Evolutionary conservation across 1,140 invertebrate genomes (phyloP).

Genomic region (Solenopsis invicta): DNA sequence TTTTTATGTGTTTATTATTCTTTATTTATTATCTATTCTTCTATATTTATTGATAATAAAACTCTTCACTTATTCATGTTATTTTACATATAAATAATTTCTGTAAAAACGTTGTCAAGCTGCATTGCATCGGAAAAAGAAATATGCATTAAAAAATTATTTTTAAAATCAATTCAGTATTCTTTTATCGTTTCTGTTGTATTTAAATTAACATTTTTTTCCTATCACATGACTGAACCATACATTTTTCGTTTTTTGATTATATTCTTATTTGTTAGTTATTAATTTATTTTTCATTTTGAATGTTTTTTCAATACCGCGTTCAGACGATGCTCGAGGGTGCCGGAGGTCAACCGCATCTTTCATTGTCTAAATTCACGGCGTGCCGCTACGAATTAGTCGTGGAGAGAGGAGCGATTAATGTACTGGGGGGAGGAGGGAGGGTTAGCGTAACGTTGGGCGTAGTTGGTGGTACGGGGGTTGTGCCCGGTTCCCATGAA

Average conservation of each 20-base stretch:
- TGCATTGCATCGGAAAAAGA: background rate
- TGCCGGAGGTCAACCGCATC: constrained; percentile 76
- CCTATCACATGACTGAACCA: background rate
- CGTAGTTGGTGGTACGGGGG: constrained; percentile 76
- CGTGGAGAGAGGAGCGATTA: constrained; percentile 82
- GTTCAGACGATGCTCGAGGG: constrained; percentile 2
- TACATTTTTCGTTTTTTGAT: background rate
- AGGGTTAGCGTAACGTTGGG: constrained; percentile 59
- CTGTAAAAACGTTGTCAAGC: background rate
- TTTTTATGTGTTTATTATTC: background rate
- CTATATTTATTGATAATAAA: background rate
- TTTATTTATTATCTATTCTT: background rate
- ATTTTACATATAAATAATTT: background rate
- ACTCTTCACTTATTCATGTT: background rate
- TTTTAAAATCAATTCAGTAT: background rate
- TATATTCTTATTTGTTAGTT: background rate
- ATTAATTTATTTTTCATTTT: background rate
- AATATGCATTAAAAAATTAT: background rate
- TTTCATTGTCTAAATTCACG: constrained; percentile 81
- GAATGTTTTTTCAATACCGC: background rate
- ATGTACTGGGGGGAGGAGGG: constrained; percentile 75
- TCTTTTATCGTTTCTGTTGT: background rate
- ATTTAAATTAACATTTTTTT: background rate
- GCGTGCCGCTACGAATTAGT: constrained; percentile 82
- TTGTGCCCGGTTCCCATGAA: constrained; percentile 86